phyloP scores from a whole-genome alignment of 2,113 vertebrate species.

The Mormyrus lacerda region DNA sequence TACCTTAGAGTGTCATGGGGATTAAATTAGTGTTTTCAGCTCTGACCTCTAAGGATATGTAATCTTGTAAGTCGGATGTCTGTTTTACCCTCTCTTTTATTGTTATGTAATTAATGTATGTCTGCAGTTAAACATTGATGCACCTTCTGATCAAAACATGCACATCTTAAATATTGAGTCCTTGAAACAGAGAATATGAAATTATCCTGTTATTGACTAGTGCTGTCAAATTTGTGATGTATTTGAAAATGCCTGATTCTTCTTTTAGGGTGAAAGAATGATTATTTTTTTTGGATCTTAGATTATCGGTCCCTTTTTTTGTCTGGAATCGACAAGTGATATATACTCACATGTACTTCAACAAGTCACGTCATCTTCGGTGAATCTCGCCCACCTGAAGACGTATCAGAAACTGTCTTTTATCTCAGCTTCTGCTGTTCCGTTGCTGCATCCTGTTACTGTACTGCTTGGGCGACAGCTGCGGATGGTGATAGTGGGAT shows the following conservation, averaged over 20 bases:
- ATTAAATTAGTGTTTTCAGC: neutral
- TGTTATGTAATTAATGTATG: neutral
- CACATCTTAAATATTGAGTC: neutral
- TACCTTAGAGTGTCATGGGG: neutral
- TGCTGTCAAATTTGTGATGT: neutral
- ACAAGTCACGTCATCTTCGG: neutral
- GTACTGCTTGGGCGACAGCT: neutral
- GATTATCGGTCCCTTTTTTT: neutral
- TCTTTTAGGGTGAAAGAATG: neutral
- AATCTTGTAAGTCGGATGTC: neutral
- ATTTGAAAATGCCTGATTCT: neutral
- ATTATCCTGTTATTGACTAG: neutral
- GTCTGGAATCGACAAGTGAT: neutral
- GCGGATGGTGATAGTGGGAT: neutral
- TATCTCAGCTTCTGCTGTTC: neutral
- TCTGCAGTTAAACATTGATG: neutral
- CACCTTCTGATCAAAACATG: neutral
- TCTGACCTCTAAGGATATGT: neutral
- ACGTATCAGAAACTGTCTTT: neutral
- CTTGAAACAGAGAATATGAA: neutral
- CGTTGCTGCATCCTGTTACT: neutral
- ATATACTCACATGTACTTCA: neutral
- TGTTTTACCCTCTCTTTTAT: neutral
- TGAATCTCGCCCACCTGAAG: neutral
- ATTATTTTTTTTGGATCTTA: neutral